These are phyloP conservation scores for Protonemura montana DNA, from an alignment of 2,888 invertebrate genomes.

Conservation along the genomic window DNA sequence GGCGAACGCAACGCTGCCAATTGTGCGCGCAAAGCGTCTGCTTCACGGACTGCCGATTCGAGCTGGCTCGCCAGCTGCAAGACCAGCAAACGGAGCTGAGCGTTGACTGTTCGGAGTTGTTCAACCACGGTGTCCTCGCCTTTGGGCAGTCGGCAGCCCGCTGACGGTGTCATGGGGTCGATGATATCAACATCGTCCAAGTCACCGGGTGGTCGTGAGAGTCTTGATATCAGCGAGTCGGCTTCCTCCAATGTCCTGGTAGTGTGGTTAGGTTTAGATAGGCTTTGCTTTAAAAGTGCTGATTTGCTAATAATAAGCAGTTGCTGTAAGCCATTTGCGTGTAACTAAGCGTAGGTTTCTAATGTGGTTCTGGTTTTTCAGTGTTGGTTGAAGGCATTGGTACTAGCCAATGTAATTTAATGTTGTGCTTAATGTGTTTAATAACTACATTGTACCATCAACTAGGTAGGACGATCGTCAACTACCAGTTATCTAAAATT, in stretches of 20 bases:
- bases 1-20: constrained; percentile 63
- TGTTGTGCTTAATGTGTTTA: too few species aligned
- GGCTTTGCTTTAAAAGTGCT: too few species aligned
- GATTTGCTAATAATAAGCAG: too few species aligned
- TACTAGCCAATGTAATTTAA: too few species aligned
- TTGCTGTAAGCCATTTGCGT: background rate
- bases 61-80: constrained; percentile 70
- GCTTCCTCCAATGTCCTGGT: constrained; percentile 69
- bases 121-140: constrained; percentile 70
- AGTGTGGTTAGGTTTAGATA: background rate
- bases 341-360: too few species aligned
- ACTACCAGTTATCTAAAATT: too few species aligned
- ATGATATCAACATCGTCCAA: constrained; percentile 47
- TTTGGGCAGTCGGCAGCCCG: constrained; percentile 66
- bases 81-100: constrained; percentile 66
- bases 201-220: constrained; percentile 54
- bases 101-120: constrained; percentile 71
- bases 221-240: constrained; percentile 66
- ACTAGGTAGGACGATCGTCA: too few species aligned
- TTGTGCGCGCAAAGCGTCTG: constrained; percentile 66
- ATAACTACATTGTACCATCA: too few species aligned
- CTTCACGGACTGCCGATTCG: constrained; percentile 72
- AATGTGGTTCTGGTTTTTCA: too few species aligned
- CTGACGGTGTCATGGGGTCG: constrained; percentile 7
- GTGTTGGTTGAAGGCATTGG: too few species aligned